Conservation (phyloP, 2,113 vertebrate species). For the Reinhardtius hippoglossoides region DNA sequence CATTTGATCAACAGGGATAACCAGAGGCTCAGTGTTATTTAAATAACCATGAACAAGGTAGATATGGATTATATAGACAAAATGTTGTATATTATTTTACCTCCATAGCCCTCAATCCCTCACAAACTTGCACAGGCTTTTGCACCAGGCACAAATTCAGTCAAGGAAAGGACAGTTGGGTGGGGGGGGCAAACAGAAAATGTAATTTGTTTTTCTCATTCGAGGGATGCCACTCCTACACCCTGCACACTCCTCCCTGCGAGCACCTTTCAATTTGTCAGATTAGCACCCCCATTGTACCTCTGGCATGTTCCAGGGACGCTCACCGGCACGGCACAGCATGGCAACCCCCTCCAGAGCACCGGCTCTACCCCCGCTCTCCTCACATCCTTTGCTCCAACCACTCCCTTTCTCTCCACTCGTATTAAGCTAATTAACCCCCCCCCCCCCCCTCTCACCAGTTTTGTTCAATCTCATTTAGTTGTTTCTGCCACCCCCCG, state of each 20-base stretch:
- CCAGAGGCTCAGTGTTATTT: too few species aligned
- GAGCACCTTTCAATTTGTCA: slow-evolving; percentile 80
- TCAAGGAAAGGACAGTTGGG: slow-evolving; percentile 54
- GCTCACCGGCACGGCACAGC: slow-evolving; percentile 13
- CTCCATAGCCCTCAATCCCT: too few species aligned
- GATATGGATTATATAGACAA: too few species aligned
- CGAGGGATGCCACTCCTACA: slow-evolving; percentile 61
- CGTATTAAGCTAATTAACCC: slow-evolving; percentile 83
- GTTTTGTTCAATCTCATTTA: slow-evolving; percentile 70
- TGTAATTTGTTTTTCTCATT: slow-evolving; percentile 79
- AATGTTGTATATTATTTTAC: too few species aligned
- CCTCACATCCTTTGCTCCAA: slow-evolving; percentile 39
- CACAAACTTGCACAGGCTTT: slow-evolving; percentile 14
- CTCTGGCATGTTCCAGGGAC: slow-evolving; percentile 59
- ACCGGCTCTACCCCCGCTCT: slow-evolving; percentile 20
- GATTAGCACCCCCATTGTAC: slow-evolving; percentile 78
- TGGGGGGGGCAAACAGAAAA: slow-evolving; percentile 43
- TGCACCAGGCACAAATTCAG: slow-evolving; percentile 64
- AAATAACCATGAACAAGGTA: too few species aligned
- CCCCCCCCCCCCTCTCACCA: slow-evolving; percentile 36
- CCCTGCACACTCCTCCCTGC: slow-evolving; percentile 51
- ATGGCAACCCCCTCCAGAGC: slow-evolving; percentile 28
- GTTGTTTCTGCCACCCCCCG: slow-evolving; percentile 30
- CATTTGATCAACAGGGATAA: too few species aligned
- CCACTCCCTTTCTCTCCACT: slow-evolving; percentile 72